Conservation (phyloP, 2,113 vertebrate genomes). For the Rhipidura dahli region DNA sequence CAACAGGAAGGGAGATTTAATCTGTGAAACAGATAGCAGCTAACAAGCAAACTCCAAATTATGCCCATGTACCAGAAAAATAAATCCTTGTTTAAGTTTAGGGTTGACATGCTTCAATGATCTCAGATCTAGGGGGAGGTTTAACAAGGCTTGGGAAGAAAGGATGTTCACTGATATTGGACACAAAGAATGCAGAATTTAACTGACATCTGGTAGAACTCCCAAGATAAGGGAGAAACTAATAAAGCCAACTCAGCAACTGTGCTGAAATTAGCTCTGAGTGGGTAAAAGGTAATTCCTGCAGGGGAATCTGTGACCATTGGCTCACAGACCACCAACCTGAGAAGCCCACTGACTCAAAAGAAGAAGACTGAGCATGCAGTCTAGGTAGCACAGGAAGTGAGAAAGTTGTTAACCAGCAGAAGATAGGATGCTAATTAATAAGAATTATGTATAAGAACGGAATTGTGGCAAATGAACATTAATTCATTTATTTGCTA, state of each 20-base stretch:
- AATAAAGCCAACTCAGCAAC: not conserved
- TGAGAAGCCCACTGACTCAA: not conserved
- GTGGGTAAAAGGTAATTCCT: not conserved
- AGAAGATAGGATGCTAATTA: not conserved
- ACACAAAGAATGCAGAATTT: not conserved
- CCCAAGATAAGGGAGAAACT: not conserved
- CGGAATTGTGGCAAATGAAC: not conserved
- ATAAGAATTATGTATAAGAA: not conserved
- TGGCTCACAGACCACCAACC: rapidly evolving
- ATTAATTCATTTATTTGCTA: not conserved
- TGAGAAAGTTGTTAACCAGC: not conserved
- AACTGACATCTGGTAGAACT: not conserved
- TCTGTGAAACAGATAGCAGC: not conserved
- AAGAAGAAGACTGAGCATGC: not conserved
- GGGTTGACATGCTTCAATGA: not conserved
- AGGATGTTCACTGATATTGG: not conserved
- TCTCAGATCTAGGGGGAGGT: not conserved
- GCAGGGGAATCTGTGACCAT: rapidly evolving
- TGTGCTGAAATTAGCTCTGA: not conserved
- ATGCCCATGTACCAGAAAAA: not conserved
- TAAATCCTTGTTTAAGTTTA: not conserved
- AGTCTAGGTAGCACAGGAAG: not conserved
- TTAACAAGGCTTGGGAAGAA: not conserved
- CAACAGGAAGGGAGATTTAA: not conserved
- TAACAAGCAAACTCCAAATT: not conserved